Conservation (phyloP, 2,797 vertebrate species). For the Bovichtus diacanthus region DNA sequence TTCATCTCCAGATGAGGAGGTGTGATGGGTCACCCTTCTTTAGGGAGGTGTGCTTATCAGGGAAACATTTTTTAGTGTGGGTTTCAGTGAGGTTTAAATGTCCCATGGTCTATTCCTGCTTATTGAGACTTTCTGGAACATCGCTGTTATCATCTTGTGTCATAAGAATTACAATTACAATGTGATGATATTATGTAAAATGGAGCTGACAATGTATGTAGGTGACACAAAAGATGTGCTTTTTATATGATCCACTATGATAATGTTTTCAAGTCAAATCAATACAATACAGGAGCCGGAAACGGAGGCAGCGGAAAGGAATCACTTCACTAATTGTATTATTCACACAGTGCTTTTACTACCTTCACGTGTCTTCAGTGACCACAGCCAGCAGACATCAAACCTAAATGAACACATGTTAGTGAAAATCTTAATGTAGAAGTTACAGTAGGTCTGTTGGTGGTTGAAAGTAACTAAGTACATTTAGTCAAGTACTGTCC, state of each 20-base stretch:
- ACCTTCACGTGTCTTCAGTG: not conserved
- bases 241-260: not conserved
- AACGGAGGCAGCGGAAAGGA: not conserved
- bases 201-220: not conserved
- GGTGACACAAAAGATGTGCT: not conserved
- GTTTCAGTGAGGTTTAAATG: not conserved
- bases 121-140: not conserved
- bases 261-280: not conserved
- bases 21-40: slow-evolving; percentile 2
- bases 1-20: slow-evolving; percentile 20
- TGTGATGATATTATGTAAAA: not conserved
- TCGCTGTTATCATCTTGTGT: not conserved
- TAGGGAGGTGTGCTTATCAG: not conserved
- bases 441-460: not conserved
- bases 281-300: not conserved
- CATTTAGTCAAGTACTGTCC: not conserved
- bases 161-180: not conserved
- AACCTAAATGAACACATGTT: not conserved
- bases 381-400: not conserved
- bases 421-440: not conserved
- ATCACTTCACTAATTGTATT: not conserved
- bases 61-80: not conserved
- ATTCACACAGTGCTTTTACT: not conserved
- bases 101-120: not conserved
- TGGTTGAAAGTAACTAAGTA: not conserved